Evolutionary conservation across 2,113 vertebrate species (phyloP).

Genomic region (Toxostoma redivivum): DNA sequence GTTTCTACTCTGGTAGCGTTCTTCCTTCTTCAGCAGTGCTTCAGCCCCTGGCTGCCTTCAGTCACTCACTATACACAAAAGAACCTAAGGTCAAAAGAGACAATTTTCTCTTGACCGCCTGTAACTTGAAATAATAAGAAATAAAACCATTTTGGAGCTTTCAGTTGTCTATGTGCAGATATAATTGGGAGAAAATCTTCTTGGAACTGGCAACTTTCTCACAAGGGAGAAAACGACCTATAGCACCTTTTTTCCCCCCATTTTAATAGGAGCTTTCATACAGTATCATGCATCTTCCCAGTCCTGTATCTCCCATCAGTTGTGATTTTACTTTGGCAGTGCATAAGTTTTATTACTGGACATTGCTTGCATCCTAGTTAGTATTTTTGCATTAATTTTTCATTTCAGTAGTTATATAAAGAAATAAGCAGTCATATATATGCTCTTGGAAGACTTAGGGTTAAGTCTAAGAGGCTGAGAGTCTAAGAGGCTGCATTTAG

Average conservation of each 20-base stretch:
- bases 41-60: constrained; percentile 29
- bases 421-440: background rate
- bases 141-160: background rate
- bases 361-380: background rate
- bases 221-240: background rate
- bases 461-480: background rate
- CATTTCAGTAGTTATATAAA: background rate
- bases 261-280: background rate
- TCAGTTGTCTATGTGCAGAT: background rate
- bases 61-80: constrained; percentile 9
- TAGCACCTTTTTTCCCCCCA: background rate
- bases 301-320: background rate
- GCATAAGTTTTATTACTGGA: background rate
- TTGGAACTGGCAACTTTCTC: background rate
- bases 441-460: background rate
- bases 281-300: background rate
- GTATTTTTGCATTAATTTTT: background rate
- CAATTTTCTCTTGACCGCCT: background rate
- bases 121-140: constrained; percentile 24
- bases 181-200: background rate
- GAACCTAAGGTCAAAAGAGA: constrained; percentile 26
- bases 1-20: constrained; percentile 56
- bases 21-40: constrained; percentile 32
- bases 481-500: background rate
- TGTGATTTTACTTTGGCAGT: background rate